Conservation (phyloP, 2,888 invertebrate genomes). For the Venusia cambrica region DNA sequence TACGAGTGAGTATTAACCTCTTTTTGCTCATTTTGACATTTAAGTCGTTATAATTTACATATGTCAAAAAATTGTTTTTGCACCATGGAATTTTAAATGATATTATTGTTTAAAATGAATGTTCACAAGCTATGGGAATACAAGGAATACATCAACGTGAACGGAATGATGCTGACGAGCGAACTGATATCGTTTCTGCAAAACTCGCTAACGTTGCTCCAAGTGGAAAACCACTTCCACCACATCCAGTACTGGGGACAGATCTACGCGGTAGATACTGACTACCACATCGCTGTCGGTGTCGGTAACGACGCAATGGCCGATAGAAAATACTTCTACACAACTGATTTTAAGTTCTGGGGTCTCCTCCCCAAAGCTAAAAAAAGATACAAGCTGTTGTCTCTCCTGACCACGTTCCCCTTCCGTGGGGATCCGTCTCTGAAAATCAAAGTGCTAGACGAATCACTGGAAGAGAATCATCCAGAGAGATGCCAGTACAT, state of each 20-base stretch:
- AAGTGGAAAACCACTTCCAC: slow-evolving; percentile 91
- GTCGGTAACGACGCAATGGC: slow-evolving; percentile 87
- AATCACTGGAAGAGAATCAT: slow-evolving; percentile 58
- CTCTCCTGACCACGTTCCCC: slow-evolving; percentile 64
- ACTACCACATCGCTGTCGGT: slow-evolving; percentile 93
- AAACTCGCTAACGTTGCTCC: slow-evolving; percentile 88
- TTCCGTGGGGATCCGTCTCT: slow-evolving; percentile 78
- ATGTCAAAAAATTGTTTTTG: slow-evolving; percentile 4
- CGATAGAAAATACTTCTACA: slow-evolving; percentile 89
- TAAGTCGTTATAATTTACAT: too few relatives aligned
- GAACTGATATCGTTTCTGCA: slow-evolving; percentile 88
- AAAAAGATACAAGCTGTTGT: slow-evolving; percentile 63
- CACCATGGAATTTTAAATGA: too few relatives aligned
- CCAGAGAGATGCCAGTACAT: slow-evolving; percentile 75
- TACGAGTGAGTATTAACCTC: slow-evolving; percentile 15
- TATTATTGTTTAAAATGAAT: slow-evolving; percentile 61
- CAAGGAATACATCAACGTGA: slow-evolving; percentile 68
- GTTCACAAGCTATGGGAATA: slow-evolving; percentile 73
- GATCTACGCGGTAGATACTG: slow-evolving; percentile 86
- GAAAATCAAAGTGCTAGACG: slow-evolving; percentile 71
- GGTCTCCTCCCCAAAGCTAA: slow-evolving; percentile 67
- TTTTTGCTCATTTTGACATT: neutral
- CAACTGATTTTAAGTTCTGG: slow-evolving; percentile 87
- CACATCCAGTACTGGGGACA: slow-evolving; percentile 93
- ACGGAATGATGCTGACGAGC: slow-evolving; percentile 85